phyloP scores from a whole-genome alignment of 92 coral and sea anemone genomes.

The Hydrozoanthus gracilis region DNA sequence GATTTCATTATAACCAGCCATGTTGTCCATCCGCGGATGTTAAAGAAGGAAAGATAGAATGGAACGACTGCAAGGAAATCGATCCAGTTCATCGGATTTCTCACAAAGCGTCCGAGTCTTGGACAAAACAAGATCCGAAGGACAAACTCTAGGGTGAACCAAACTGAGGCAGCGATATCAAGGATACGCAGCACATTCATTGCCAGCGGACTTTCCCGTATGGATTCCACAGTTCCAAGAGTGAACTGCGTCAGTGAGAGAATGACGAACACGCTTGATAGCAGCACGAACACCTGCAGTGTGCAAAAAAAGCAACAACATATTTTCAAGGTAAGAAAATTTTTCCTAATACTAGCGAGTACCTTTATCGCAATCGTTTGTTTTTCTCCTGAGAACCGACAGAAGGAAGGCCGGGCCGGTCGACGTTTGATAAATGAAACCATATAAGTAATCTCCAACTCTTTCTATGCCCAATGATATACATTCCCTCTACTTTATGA shows the following conservation, averaged over 20 bases:
- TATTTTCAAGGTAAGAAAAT: not conserved
- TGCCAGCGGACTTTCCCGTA: conserved; percentile 61
- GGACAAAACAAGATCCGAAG: conserved; percentile 90
- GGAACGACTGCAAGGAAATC: conserved; percentile 89
- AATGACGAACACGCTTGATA: conserved; percentile 84
- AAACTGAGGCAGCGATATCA: conserved; percentile 81
- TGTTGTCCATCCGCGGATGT: conserved; percentile 65
- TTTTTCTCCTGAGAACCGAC: too few relatives aligned
- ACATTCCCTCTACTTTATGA: too few relatives aligned
- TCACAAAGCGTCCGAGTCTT: conserved; percentile 59
- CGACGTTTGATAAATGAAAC: too few relatives aligned
- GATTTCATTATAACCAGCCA: conserved; percentile 93
- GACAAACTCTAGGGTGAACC: conserved; percentile 90
- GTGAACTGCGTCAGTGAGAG: conserved; percentile 97
- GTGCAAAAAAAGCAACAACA: not conserved
- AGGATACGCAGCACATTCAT: conserved; percentile 64
- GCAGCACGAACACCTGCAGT: conserved; percentile 82
- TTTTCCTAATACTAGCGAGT: too few relatives aligned
- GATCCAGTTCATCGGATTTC: conserved; percentile 94
- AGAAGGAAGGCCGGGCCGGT: too few relatives aligned
- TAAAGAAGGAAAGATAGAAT: conserved; percentile 74
- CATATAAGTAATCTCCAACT: too few relatives aligned
- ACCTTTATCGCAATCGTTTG: too few relatives aligned
- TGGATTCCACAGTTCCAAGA: conserved; percentile 77
- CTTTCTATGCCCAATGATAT: too few relatives aligned